A percentile compares a stretch with the other conserved stretches of the same genome.
Conservation (phyloP, 2,888 invertebrate genomes). For the Rosalia funebris region DNA sequence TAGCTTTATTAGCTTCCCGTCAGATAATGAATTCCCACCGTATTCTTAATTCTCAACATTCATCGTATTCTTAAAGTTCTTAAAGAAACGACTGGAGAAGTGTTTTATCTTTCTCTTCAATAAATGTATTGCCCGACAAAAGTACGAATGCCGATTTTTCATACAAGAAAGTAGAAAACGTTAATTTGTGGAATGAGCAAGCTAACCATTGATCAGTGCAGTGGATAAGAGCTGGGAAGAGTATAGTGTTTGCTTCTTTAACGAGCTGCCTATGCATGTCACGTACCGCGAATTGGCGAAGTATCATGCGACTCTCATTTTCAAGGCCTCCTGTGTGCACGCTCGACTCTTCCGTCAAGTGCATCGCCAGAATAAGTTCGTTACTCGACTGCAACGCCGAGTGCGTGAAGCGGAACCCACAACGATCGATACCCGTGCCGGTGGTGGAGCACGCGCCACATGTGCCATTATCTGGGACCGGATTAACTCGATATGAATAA, state of each 20-base stretch:
- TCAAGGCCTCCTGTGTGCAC: constrained; percentile 38
- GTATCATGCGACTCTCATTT: constrained; percentile 50
- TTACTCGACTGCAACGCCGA: constrained; percentile 39
- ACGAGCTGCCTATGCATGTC: constrained; percentile 51
- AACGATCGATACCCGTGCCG: constrained; percentile 44
- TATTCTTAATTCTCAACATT: too few species aligned
- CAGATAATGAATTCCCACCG: too few species aligned
- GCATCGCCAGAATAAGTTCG: constrained; percentile 34
- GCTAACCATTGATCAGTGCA: constrained; percentile 1
- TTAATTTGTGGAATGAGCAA: neutral
- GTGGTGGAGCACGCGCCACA: constrained; percentile 49
- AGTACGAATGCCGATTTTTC: too few species aligned
- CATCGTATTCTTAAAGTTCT: too few species aligned
- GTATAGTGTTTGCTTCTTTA: constrained; percentile 44
- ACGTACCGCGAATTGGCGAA: constrained; percentile 46
- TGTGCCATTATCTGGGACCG: constrained; percentile 49
- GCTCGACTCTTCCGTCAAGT: constrained; percentile 24
- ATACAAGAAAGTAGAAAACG: neutral
- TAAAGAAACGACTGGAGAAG: too few species aligned
- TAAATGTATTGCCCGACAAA: too few species aligned
- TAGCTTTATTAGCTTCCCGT: too few species aligned
- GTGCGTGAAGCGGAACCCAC: constrained; percentile 36
- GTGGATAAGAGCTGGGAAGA: constrained; percentile 8
- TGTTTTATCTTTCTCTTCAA: too few species aligned
- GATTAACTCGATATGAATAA: constrained; percentile 51